A percentile compares a stretch with the other conserved stretches of the same genome.
Evolutionary conservation across 2,888 invertebrate species (phyloP).

Genomic region (Lamproptera curius): DNA sequence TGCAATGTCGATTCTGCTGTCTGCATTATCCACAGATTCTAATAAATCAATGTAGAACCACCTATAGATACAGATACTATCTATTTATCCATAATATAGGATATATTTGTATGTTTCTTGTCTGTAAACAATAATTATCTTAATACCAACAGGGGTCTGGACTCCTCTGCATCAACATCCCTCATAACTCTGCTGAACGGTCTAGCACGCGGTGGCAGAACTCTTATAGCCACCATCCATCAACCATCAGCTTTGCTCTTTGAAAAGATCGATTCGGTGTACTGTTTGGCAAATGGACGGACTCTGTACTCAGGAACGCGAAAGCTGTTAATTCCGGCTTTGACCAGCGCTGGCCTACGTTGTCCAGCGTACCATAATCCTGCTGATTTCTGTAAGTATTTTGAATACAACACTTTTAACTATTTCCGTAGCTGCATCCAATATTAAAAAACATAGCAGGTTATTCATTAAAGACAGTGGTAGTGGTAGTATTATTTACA

Average conservation of each 20-base stretch:
- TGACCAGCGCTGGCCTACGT: conserved; percentile 83
- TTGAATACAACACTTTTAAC: too few species aligned
- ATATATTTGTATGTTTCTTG: too few species aligned
- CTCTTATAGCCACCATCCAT: conserved; percentile 95
- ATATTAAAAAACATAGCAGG: too few species aligned
- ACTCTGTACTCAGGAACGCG: conserved; percentile 92
- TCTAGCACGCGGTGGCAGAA: conserved; percentile 90
- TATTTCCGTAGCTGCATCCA: too few species aligned
- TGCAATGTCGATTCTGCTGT: too few species aligned
- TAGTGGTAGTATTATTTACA: too few species aligned
- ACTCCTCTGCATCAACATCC: conserved; percentile 92
- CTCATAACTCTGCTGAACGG: conserved; percentile 88
- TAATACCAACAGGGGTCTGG: conserved; percentile 90
- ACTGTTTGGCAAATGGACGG: conserved; percentile 88
- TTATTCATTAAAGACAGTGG: too few species aligned
- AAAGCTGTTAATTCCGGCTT: conserved; percentile 85
- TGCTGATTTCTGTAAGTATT: conserved; percentile 92
- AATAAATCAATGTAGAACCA: too few species aligned
- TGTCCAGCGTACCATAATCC: conserved; percentile 98
- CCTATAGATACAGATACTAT: too few species aligned
- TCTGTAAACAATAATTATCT: too few species aligned
- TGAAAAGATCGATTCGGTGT: conserved; percentile 94
- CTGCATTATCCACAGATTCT: too few species aligned
- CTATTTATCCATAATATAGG: too few species aligned
- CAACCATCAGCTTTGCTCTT: conserved; percentile 95